These are phyloP conservation scores for Xenopus petersii DNA, from an alignment of 2,797 vertebrate species.

Conservation along the genomic window DNA sequence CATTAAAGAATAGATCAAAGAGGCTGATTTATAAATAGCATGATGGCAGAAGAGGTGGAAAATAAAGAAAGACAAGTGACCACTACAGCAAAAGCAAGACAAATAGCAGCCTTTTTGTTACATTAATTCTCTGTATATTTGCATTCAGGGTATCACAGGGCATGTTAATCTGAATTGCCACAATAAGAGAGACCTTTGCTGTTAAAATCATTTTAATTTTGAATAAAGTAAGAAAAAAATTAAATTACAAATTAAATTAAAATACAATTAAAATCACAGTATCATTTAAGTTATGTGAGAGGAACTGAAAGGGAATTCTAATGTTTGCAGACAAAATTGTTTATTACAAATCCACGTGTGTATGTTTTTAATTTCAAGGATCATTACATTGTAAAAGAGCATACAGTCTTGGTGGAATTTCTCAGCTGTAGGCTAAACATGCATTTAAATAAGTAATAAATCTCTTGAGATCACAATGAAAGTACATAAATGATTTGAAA, in stretches of 20 bases:
- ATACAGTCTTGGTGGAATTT: slow-evolving; percentile 37
- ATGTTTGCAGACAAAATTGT: slow-evolving; percentile 46
- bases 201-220: slow-evolving; percentile 10
- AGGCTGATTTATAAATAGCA: too few species aligned
- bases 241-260: slow-evolving; percentile 5
- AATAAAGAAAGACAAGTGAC: too few species aligned
- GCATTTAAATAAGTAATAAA: slow-evolving; percentile 39
- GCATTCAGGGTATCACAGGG: too few species aligned
- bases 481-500: slow-evolving; percentile 46
- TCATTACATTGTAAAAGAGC: slow-evolving; percentile 55
- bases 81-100: too few species aligned
- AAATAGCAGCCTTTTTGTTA: too few species aligned
- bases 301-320: slow-evolving; percentile 47
- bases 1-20: too few species aligned
- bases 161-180: too few species aligned
- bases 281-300: slow-evolving; percentile 31
- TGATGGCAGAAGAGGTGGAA: too few species aligned
- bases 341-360: slow-evolving; percentile 53
- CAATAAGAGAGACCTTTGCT: background rate
- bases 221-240: slow-evolving; percentile 6
- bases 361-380: slow-evolving; percentile 65
- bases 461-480: slow-evolving; percentile 36
- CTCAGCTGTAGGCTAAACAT: slow-evolving; percentile 33
- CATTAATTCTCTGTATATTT: too few species aligned
- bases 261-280: slow-evolving; percentile 17